Percentiles rank a stretch among this genome's conserved stretches.
Evolutionary conservation across 2,797 vertebrate genomes (phyloP).

Genomic region (Takifugu ocellatus): DNA sequence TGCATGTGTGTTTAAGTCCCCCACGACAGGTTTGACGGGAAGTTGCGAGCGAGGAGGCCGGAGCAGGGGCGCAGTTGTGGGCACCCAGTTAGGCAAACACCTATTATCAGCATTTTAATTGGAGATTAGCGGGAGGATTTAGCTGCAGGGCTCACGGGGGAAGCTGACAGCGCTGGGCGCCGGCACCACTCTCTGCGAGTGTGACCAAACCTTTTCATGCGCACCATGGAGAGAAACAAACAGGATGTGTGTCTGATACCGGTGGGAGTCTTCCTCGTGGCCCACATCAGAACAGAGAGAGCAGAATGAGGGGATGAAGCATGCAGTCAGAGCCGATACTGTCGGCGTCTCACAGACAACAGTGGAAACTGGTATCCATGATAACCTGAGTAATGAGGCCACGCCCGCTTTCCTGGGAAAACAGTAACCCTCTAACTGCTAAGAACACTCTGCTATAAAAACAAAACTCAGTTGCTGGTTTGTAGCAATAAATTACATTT

Average conservation of each 20-base stretch:
- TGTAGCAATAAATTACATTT: too few species aligned
- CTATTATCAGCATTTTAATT: slow-evolving; percentile 74
- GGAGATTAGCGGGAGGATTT: slow-evolving; percentile 68
- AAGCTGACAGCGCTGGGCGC: slow-evolving; percentile 37
- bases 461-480: too few species aligned
- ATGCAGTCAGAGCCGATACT: too few species aligned
- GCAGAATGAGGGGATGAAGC: background rate
- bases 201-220: slow-evolving; percentile 36
- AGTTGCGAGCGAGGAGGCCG: slow-evolving; percentile 27
- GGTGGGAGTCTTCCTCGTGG: background rate
- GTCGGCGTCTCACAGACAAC: too few species aligned
- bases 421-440: too few species aligned
- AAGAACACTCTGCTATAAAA: too few species aligned
- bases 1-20: slow-evolving; percentile 14
- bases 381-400: too few species aligned
- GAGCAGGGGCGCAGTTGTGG: slow-evolving; percentile 43
- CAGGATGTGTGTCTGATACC: slow-evolving; percentile 1
- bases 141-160: slow-evolving; percentile 39
- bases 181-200: slow-evolving; percentile 36
- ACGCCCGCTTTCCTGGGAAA: too few species aligned
- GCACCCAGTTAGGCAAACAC: slow-evolving; percentile 65
- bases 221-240: slow-evolving; percentile 11
- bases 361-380: too few species aligned
- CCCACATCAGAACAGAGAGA: background rate
- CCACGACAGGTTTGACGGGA: slow-evolving; percentile 49